Evolutionary conservation across 2,797 vertebrate species (phyloP).

Genomic region (Florisuga fusca): DNA sequence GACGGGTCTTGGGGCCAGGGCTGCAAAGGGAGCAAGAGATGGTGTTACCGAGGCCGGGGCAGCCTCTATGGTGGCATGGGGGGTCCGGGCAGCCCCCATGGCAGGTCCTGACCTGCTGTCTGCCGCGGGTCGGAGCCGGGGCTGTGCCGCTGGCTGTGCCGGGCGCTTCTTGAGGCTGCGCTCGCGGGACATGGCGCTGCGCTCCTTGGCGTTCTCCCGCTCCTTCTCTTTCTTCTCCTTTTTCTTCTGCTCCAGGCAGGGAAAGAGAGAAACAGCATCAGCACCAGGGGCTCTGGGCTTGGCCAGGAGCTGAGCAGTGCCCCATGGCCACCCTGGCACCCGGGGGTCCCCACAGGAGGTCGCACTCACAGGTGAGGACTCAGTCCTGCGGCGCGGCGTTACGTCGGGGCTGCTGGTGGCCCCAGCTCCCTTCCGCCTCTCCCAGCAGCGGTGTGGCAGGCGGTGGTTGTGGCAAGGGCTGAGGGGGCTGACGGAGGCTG

Average conservation of each 20-base stretch:
- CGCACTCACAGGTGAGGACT: conserved; percentile 86
- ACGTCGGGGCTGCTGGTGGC: conserved; percentile 88
- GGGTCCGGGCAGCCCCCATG: rapidly evolving
- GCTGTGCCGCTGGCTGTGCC: conserved; percentile 82
- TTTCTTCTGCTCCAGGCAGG: conserved; percentile 78
- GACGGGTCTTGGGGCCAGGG: conserved; percentile 85
- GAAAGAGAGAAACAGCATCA: neutral
- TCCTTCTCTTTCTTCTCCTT: conserved; percentile 98
- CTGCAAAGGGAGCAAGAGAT: conserved; percentile 65
- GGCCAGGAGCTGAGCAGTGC: rapidly evolving
- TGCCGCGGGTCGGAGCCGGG: conserved; percentile 8
- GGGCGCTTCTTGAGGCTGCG: conserved; percentile 91
- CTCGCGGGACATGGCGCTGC: conserved; percentile 88
- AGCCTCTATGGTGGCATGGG: neutral
- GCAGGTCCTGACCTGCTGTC: neutral
- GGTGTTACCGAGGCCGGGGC: rapidly evolving
- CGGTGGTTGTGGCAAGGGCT: conserved; percentile 87
- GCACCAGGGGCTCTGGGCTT: rapidly evolving
- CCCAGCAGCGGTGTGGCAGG: conserved; percentile 88
- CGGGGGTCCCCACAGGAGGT: neutral
- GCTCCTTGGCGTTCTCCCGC: conserved; percentile 94
- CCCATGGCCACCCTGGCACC: rapidly evolving
- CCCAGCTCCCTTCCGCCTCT: conserved; percentile 84
- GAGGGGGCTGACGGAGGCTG: conserved; percentile 92
- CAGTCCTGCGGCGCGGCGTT: conserved; percentile 82